Evolutionary conservation across 2,888 invertebrate species (phyloP), one percentile per base, ranked within the genome.

Genomic region (Synanthedon tipuliformis): DNA sequence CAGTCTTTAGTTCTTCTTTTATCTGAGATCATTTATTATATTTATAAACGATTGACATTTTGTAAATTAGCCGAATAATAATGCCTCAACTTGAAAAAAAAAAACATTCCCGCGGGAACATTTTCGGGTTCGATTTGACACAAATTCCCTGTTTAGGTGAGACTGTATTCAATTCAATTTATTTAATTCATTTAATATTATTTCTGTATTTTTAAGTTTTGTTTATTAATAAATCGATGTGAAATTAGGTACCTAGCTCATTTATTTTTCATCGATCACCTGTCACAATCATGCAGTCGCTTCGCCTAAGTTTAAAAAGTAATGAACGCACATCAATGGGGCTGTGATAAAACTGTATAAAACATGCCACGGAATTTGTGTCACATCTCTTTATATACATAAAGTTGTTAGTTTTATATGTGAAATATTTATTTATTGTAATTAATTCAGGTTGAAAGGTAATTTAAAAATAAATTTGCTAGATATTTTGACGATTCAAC

Each of bases 291-390:
- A 64, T 64, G 56, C 66, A 69, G 62, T 70, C 60, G 67, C 65
- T 63, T 64, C 12, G 18, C 49, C 49, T 49, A 49, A 49, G 55
- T 58, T 52, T 52, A 16, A 53, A 56, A 64, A 64, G 66, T 63
- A 68, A 61, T 41, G 65, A 34, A 71, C 79, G 82, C 83, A 83
- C 84, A 86, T 84, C 81, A 81, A 75, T 62, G 70, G 69, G 86
- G 86, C 86, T 86, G 86, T 86, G 86, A 87, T 83, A 83, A 72
- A 67, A 69, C 65, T 72, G 71, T 75, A 71, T 76, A 57, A 52
- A 58, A 56, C 34, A 56, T 59, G 59, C 63, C 58, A 56, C 51
- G 58, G 64, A 77, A 73, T 76, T 79, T 71, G 71, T 69, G 69
- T 78, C 75, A 72, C 70, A 69, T 68, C 69, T 68, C 68, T 70